Base-by-base conservation (phyloP, 2,113 vertebrate species). In the Colinus virginianus region DNA sequence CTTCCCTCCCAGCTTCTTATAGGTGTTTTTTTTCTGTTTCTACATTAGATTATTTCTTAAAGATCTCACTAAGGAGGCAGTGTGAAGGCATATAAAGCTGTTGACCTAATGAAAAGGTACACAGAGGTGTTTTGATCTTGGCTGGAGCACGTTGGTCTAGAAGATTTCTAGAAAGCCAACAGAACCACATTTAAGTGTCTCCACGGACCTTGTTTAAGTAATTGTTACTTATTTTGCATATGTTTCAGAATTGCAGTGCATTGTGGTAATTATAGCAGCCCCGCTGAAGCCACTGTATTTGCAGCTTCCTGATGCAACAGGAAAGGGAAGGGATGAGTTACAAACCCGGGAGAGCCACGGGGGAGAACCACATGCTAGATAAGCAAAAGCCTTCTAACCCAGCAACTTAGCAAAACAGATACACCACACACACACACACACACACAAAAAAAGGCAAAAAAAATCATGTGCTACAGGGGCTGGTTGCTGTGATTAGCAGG, bases 221-320 rank as follows among this genome's bases (percentile, higher is more conserved):
- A 62, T 89, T 81, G 68, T 61, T 71, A 71, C 56, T 64, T 78
- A 66, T 64, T 96, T 90, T 90, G 92, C 87, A 43, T 95, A 43
- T 0, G 13, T 90, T 94, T 94, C 85, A 84, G 87, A 90, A 90
- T 81, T 94, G 76, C 89, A 92, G 82, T 30, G 69, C 32, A 5
- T 74, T 93, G 88, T 90, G 88, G 91, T 90, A 87, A 84, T 95
- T 94, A 63, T 43, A 93, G 80, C 93, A 96, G 84, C 91, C 53
- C 81, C 77, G 69, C 86, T 95, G 84, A 96, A 96, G 78, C 84
- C 75, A 53, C 95, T 86, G 66, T 55, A 85, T 96, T 90, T 96
- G 93, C 84, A 92, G 93, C 89, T 96, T 96, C 95, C 92, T 94
- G 95, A 90, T 94, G 93, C 90, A 95, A 97, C 95, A 97, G 97